Conservation (phyloP, 2,113 vertebrate genomes). For the Dolichotis patagonum region DNA sequence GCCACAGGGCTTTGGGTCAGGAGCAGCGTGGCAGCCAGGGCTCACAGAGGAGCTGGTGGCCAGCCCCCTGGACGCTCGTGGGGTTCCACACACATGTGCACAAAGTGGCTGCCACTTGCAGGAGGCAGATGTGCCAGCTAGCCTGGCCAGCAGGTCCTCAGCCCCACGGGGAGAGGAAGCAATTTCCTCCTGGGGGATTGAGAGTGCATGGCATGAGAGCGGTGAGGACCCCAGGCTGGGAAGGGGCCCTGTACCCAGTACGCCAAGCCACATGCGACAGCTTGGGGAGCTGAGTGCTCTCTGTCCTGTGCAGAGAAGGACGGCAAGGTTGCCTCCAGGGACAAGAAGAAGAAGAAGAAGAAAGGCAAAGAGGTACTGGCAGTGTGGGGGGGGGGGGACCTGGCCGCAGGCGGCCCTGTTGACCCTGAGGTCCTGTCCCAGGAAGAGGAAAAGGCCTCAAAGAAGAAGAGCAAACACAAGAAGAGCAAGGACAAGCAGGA, state of each 20-base stretch:
- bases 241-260: background rate
- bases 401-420: rapidly evolving
- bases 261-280: background rate
- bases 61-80: background rate
- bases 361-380: conserved; percentile 92
- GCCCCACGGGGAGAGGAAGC: background rate
- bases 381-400: rapidly evolving
- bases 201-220: background rate
- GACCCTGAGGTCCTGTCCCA: conserved; percentile 51
- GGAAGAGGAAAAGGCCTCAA: conserved; percentile 93
- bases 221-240: background rate
- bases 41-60: background rate
- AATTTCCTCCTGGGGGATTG: background rate
- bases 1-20: background rate
- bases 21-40: background rate
- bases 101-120: rapidly evolving
- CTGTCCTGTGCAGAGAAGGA: conserved; percentile 89
- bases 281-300: rapidly evolving
- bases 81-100: rapidly evolving
- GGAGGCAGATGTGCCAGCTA: background rate
- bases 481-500: conserved; percentile 92
- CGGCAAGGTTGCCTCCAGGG: conserved; percentile 88
- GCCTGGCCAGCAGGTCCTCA: too few species aligned
- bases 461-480: conserved; percentile 92
- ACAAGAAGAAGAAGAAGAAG: conserved; percentile 96